These are phyloP conservation scores for Phortica okadai DNA, from an alignment of 2,888 invertebrate genomes.

Conservation along the genomic window DNA sequence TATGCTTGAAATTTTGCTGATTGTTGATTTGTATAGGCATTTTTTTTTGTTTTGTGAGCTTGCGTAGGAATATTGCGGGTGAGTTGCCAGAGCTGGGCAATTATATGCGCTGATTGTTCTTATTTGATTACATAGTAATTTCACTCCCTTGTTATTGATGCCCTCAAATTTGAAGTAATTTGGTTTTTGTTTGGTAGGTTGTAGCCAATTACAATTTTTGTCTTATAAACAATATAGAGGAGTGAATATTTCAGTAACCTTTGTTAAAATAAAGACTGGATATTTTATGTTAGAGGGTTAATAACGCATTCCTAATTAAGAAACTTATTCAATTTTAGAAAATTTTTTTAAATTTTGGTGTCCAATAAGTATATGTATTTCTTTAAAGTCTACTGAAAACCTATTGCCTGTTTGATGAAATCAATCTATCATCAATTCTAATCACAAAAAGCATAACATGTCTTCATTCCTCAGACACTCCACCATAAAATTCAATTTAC, in stretches of 20 bases:
- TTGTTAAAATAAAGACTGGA: too few relatives aligned
- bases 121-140: slow-evolving; percentile 68
- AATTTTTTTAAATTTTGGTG: too few relatives aligned
- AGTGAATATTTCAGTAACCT: neutral
- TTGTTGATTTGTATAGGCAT: slow-evolving; percentile 49
- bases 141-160: slow-evolving; percentile 32
- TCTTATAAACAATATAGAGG: neutral
- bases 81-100: slow-evolving; percentile 50
- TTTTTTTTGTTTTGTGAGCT: slow-evolving; percentile 5
- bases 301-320: too few relatives aligned
- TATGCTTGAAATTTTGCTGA: slow-evolving; percentile 66
- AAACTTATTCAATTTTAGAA: too few relatives aligned
- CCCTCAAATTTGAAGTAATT: slow-evolving; percentile 22
- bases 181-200: slow-evolving; percentile 27
- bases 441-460: neutral
- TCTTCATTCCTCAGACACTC: neutral
- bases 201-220: neutral
- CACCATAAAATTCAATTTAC: neutral
- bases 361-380: too few relatives aligned
- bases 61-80: neutral
- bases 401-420: neutral
- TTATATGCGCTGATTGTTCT: slow-evolving; percentile 68
- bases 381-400: too few relatives aligned
- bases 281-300: too few relatives aligned
- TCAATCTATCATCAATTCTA: neutral